A percentile compares a stretch with the other conserved stretches of the same genome.
Conservation (phyloP, 2,113 vertebrate genomes). For the Otocyon megalotis region DNA sequence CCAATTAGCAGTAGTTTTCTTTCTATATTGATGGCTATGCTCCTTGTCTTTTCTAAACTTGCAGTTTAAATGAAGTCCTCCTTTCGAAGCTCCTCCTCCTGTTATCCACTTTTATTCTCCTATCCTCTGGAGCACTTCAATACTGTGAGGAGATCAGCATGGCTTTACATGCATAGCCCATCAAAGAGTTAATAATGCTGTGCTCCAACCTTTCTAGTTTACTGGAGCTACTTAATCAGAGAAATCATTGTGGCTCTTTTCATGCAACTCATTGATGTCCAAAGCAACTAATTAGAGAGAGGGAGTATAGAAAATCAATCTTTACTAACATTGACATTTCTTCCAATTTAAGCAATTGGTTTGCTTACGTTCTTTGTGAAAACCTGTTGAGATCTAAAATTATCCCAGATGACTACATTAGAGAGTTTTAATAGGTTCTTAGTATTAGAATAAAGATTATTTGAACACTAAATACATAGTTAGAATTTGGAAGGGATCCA, state of each 20-base stretch:
- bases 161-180: neutral
- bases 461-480: constrained; percentile 34
- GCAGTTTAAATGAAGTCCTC: neutral
- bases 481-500: constrained; percentile 36
- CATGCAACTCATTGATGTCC: constrained; percentile 48
- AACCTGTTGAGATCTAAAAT: constrained; percentile 67
- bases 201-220: constrained; percentile 37
- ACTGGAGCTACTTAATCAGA: constrained; percentile 55
- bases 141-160: neutral
- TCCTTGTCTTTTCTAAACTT: constrained; percentile 31
- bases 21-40: neutral
- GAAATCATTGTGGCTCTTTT: constrained; percentile 69
- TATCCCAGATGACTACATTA: constrained; percentile 23
- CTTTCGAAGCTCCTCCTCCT: neutral
- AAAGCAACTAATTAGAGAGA: constrained; percentile 72
- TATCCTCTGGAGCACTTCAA: neutral
- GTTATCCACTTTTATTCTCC: neutral
- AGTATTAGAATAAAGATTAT: constrained; percentile 52
- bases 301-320: constrained; percentile 70
- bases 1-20: constrained; percentile 37
- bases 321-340: constrained; percentile 73
- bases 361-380: constrained; percentile 69
- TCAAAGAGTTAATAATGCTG: constrained; percentile 63
- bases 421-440: constrained; percentile 53
- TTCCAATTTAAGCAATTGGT: constrained; percentile 71